Conservation (phyloP, 2,888 invertebrate species). For the Athalia circularis region DNA sequence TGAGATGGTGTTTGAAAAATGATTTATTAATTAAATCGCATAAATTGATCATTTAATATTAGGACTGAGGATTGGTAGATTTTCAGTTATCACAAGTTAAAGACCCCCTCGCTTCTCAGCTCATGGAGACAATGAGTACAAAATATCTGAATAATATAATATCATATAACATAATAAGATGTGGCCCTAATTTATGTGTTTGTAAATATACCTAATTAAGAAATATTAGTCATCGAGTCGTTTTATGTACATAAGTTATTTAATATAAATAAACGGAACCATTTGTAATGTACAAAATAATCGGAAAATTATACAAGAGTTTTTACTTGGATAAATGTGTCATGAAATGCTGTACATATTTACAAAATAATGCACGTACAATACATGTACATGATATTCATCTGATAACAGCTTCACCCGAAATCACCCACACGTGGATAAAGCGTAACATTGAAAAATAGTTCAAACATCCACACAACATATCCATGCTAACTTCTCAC, state of each 20-base stretch:
- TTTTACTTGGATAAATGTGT: slow-evolving; percentile 49
- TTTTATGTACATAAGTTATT: slow-evolving; percentile 63
- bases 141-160: slow-evolving; percentile 28
- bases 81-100: slow-evolving; percentile 56
- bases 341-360: slow-evolving; percentile 60
- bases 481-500: too few species aligned
- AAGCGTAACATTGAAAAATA: too few species aligned
- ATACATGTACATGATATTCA: too few species aligned
- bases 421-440: too few species aligned
- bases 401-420: too few species aligned
- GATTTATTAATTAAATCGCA: slow-evolving; percentile 47
- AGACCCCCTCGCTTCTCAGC: slow-evolving; percentile 46
- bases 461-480: too few species aligned
- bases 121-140: slow-evolving; percentile 40
- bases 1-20: slow-evolving; percentile 24
- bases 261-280: slow-evolving; percentile 69
- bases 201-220: slow-evolving; percentile 21
- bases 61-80: slow-evolving; percentile 52
- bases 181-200: not conserved
- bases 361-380: slow-evolving; percentile 47
- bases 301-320: slow-evolving; percentile 37
- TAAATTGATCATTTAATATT: slow-evolving; percentile 53
- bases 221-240: slow-evolving; percentile 40
- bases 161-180: not conserved
- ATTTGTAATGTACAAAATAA: slow-evolving; percentile 68